These are phyloP conservation scores for Phoxinus dragarum DNA, from an alignment of 2,797 vertebrate species.

Conservation along the genomic window DNA sequence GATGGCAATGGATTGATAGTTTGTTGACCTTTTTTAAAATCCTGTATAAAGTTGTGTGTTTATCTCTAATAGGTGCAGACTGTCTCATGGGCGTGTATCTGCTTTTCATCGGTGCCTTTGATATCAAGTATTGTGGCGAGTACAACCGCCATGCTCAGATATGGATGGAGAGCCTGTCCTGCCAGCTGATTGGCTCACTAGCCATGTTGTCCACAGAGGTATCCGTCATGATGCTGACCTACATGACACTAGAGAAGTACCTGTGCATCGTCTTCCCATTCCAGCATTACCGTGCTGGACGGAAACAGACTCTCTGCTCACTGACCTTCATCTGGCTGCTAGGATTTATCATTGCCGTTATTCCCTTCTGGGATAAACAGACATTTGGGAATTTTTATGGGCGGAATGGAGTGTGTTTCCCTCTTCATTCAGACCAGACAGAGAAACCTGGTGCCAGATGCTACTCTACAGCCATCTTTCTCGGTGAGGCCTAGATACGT, in stretches of 20 bases:
- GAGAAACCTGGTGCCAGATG: constrained; percentile 69
- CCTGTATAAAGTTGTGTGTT: neutral
- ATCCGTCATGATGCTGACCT: constrained; percentile 74
- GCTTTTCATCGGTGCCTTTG: constrained; percentile 73
- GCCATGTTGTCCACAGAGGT: constrained; percentile 76
- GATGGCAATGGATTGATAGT: neutral
- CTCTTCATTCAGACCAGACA: constrained; percentile 67
- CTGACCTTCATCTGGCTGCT: constrained; percentile 72
- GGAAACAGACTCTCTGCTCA: constrained; percentile 67
- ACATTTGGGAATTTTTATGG: constrained; percentile 76
- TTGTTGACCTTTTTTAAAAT: neutral
- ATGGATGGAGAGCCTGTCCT: constrained; percentile 76
- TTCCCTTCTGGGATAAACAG: constrained; percentile 71
- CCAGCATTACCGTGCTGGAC: constrained; percentile 67
- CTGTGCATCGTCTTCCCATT: constrained; percentile 75
- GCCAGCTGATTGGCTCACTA: constrained; percentile 74
- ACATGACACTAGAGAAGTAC: constrained; percentile 77
- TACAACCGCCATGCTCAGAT: constrained; percentile 74
- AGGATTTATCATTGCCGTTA: constrained; percentile 71
- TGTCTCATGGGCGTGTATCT: constrained; percentile 77
- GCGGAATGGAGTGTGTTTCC: constrained; percentile 76
- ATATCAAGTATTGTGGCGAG: constrained; percentile 71
- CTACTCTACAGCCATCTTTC: constrained; percentile 72
- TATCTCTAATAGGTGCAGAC: constrained; percentile 68
- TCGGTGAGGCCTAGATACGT: constrained; percentile 62